Base-by-base conservation (phyloP, 2,888 invertebrate genomes). In the Geotrupes spiniger region DNA sequence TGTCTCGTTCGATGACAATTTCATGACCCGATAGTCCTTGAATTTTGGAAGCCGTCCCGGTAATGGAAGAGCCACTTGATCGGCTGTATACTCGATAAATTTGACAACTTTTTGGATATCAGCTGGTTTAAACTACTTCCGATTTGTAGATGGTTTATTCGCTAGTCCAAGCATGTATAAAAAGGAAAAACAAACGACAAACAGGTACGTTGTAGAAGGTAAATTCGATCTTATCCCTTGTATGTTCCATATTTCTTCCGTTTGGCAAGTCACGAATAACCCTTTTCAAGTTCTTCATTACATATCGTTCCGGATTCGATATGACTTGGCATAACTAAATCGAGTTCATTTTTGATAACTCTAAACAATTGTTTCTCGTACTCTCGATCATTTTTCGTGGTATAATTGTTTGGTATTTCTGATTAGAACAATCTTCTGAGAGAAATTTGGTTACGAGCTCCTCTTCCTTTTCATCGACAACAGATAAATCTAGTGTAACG, bases 21-120 rank as follows among this genome's bases (percentile, higher is more conserved):
- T 41, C 41, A 28, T 8, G n/a, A 41, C 28, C 1, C 41, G 12
- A 17, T 17, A 41, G 12, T 29, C 43, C 15, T 43, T 43, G 25
- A 43, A 43, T 10, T 43, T 33, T 10, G 43, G 27, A 28, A 28
- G 27, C 29, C 41, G 9, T 5, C 41, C 41, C 4, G 41, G 41
- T 16, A 41, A 29, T 5, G 41, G 41, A 14, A 41, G 15, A 9
- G 41, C 41, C 31, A 41, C 15, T 5, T 4, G 41, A 28, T 41
- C 41, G 3, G n/a, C 41, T 28, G 29, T 41, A 15, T 27, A 4
- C 16, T 26, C 16, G 8, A 41, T 29, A 14, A 41, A 41, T 14
- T 41, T 12, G n/a, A 41, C 41, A 6, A 41, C 15, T 2, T 41
- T 41, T n/a, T 12, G 8, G n/a, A 41, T 41, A 3, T 17, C 25